Percentiles rank a stretch among this genome's conserved stretches.
These are phyloP conservation scores for Chelon labrosus DNA, from an alignment of 2,797 vertebrate genomes.

Conservation along the genomic window DNA sequence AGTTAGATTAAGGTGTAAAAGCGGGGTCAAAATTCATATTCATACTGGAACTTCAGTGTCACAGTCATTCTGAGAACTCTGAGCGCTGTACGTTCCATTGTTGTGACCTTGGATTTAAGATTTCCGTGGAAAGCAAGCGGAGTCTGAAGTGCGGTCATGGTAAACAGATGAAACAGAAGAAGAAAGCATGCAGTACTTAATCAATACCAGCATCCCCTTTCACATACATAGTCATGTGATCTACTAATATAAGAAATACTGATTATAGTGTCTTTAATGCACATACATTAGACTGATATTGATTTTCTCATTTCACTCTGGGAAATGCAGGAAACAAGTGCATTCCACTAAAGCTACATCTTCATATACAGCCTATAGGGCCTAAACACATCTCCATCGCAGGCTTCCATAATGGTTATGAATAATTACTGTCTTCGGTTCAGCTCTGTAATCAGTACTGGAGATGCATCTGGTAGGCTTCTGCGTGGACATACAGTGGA, in stretches of 20 bases:
- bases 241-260: neutral
- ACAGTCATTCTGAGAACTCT: no score
- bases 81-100: no score
- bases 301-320: conserved; percentile 1
- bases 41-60: no score
- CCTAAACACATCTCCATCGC: conserved; percentile 29
- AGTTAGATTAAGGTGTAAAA: no score
- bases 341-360: neutral
- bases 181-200: no score
- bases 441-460: conserved; percentile 61
- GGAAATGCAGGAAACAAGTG: neutral
- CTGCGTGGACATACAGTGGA: conserved; percentile 42
- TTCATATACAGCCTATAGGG: neutral
- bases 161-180: no score
- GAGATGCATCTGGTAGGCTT: conserved; percentile 47
- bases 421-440: conserved; percentile 72
- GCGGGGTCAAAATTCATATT: no score
- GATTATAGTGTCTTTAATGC: neutral
- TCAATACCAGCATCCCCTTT: no score
- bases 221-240: no score
- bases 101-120: no score
- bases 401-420: conserved; percentile 44
- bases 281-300: neutral
- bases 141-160: no score
- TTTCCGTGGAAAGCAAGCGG: no score